Evolutionary conservation across 2,797 vertebrate species (phyloP), one percentile per base, ranked within the genome.

Genomic region (Hydrolagus colliei): DNA sequence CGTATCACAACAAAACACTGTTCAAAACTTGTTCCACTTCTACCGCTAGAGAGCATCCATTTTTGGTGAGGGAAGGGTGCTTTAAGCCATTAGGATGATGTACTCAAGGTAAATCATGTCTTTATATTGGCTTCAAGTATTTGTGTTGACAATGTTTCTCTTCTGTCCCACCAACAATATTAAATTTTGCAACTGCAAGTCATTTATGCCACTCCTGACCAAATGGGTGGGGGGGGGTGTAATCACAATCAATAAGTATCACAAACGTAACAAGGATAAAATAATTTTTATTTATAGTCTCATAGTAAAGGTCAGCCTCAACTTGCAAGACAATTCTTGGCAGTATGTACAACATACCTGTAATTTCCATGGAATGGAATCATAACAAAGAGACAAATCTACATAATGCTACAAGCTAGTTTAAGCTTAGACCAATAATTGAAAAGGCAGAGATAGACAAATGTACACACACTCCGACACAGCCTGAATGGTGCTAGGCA

Each of bases 341-440:
- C 95, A 96, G 96, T 98, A 97, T 97, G 96, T 97, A 97, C 96
- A 98, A 98, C 96, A 97, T 97, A 97, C 96, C 94, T 96, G 94
- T 94, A 96, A 95, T 95, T 95, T 97, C 94, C 94, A 94, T 93
- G 92, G 95, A 96, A 96, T 95, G 94, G 94, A 95, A 95, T 94
- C 90, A 93, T 41, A 89, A 90, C 91, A 93, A 93, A 93, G 92
- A 90, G 89, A 91, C 88, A 86, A 88, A 93, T 90, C 94, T 95
- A 93, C 89, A 91, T 93, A 92, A 89, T 93, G 32, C 79, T 84
- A 94, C 92, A 93, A 93, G 92, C 93, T 92, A 93, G 91, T 91
- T 90, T 92, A 0, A 87, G 91, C 91, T 93, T 95, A 95, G 92
- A 90, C 94, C 93, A 92, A 89, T 89, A 94, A 93, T 92, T 89